Base-by-base conservation (phyloP, 2,888 invertebrate genomes). In the Phymatocera aterrima region DNA sequence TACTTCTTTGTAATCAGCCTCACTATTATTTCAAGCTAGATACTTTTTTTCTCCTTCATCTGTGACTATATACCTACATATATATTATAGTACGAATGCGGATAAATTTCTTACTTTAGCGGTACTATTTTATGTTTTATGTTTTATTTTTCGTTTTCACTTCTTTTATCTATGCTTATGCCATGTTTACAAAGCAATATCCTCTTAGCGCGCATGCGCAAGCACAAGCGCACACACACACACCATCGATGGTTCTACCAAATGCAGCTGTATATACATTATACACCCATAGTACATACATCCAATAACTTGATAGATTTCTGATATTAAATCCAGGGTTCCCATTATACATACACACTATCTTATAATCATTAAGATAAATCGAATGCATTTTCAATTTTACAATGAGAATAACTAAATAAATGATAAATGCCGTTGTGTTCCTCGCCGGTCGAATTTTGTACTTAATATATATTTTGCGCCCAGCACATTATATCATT, bases 1-100 rank as follows among this genome's bases (percentile, higher is more conserved):
- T 90, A 88, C 87, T 88, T 88, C 85, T 87, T n/a, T 88, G 85
- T 89, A 88, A 87, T 87, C 87, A 85, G 80, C 85, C 84, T 85
- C 82, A 87, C 87, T 85, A 80, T 90, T 89, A 85, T 72, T 87
- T 83, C 89, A 90, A 89, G 86, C 68, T 78, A n/a, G n/a, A n/a
- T n/a, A 79, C 8, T 46, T 77, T 54, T 65, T 65, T 64, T 72
- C 79, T 84, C 83, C 83, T 85, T 87, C 86, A 87, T 43, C 12
- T 43, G 6, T 12, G 43, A n/a, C n/a, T n/a, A n/a, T n/a, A n/a
- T n/a, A n/a, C n/a, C n/a, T n/a, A n/a, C n/a, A n/a, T 43, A 10
- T 43, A 10, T 43, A 43, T 87, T 87, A 85, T 87, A 89, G 85
- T 86, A 87, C 83, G 85, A 85, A 86, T 79, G 83, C 81, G 84